Evolutionary conservation across 2,113 vertebrate species (phyloP).

Genomic region (Myrmophylax atrothorax): DNA sequence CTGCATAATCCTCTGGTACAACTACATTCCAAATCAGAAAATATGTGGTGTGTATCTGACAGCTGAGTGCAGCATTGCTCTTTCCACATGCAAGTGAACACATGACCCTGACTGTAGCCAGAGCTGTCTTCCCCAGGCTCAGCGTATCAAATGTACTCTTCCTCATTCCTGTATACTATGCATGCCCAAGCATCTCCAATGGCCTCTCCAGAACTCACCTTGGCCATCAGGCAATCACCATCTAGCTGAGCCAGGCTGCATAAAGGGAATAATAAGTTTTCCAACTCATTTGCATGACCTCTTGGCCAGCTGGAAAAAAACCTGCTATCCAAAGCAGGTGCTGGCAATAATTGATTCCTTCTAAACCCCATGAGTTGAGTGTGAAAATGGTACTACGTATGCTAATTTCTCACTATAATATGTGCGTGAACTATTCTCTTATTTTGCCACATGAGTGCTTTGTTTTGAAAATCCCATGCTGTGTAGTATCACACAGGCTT

Average conservation of each 20-base stretch:
- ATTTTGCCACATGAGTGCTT: constrained; percentile 55
- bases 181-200: neutral
- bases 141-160: neutral
- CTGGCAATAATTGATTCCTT: constrained; percentile 41
- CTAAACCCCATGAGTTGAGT: neutral
- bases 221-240: neutral
- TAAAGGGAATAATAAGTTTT: constrained; percentile 8
- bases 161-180: accelerated
- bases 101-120: accelerated
- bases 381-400: constrained; percentile 52
- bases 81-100: neutral
- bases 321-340: constrained; percentile 47
- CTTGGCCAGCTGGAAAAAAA: constrained; percentile 18
- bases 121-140: neutral
- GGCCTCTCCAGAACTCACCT: neutral
- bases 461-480: constrained; percentile 52
- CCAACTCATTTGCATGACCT: neutral
- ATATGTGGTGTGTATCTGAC: neutral
- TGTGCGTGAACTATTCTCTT: constrained; percentile 23
- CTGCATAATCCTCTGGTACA: neutral
- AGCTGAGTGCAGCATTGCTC: neutral
- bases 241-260: neutral
- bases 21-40: neutral
- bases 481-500: constrained; percentile 11
- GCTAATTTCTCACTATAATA: constrained; percentile 59